Evolutionary conservation across 2,888 invertebrate species (phyloP).

Genomic region (Chaitophorus viminalis): DNA sequence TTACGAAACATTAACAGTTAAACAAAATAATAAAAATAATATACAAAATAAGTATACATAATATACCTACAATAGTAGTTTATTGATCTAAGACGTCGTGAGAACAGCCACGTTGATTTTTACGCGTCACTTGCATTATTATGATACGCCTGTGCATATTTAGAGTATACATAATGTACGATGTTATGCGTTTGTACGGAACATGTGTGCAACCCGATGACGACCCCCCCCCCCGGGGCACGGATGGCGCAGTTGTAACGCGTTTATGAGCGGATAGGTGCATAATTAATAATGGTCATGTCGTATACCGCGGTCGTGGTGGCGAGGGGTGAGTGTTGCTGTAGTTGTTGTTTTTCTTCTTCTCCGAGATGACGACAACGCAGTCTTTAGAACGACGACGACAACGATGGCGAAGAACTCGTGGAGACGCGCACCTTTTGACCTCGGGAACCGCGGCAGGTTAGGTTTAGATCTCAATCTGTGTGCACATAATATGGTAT

Average conservation of each 20-base stretch:
- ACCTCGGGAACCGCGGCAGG: constrained; percentile 20
- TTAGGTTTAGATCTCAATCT: constrained; percentile 37
- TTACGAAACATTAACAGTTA: too few relatives aligned
- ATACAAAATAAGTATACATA: too few relatives aligned
- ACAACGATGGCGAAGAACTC: neutral
- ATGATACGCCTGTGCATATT: too few relatives aligned
- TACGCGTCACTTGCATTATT: too few relatives aligned
- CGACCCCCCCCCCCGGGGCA: neutral
- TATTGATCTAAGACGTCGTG: too few relatives aligned
- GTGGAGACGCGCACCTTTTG: constrained; percentile 6
- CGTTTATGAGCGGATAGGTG: neutral
- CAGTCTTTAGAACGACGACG: too few relatives aligned
- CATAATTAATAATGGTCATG: too few relatives aligned
- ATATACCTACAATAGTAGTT: too few relatives aligned
- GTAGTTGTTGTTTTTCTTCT: too few relatives aligned
- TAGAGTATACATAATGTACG: neutral
- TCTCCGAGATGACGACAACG: neutral
- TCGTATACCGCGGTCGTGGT: neutral
- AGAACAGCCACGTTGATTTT: too few relatives aligned
- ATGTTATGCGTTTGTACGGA: neutral
- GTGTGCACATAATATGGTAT: neutral
- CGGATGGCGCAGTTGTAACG: neutral
- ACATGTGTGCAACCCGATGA: neutral
- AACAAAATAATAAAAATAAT: too few relatives aligned
- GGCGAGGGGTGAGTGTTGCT: neutral